Conservation (phyloP, 2,888 invertebrate genomes). For the Cyaniris semiargus region DNA sequence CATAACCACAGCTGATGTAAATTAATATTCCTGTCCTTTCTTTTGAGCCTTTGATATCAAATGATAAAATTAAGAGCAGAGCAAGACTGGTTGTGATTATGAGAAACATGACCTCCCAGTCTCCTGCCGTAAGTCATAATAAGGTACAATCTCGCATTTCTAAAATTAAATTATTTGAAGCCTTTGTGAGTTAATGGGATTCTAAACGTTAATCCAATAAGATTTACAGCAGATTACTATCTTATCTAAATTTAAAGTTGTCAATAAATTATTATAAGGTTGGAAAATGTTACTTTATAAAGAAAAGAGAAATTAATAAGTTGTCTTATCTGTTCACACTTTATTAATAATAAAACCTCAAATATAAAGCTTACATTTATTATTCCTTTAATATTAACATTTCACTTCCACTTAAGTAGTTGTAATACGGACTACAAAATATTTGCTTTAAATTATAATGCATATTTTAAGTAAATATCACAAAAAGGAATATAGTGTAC, state of each 20-base stretch:
- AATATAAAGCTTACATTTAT: neutral
- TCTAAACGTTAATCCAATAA: constrained; percentile 1
- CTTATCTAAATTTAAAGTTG: neutral
- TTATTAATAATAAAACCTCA: constrained; percentile 17
- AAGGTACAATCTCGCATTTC: neutral
- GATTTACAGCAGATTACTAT: neutral
- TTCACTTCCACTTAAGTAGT: neutral
- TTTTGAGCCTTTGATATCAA: neutral
- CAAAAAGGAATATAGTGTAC: constrained; percentile 11
- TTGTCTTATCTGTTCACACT: neutral
- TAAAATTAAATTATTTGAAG: constrained; percentile 9
- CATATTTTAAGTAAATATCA: constrained; percentile 26
- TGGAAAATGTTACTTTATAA: neutral
- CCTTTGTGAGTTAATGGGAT: neutral
- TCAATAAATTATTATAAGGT: neutral
- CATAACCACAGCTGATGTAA: neutral
- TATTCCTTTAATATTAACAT: constrained; percentile 1
- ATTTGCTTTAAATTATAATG: constrained; percentile 17
- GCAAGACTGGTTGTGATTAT: too few relatives aligned
- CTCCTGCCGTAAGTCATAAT: too few relatives aligned
- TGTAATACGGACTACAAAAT: neutral
- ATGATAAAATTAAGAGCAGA: too few relatives aligned
- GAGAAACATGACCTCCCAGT: too few relatives aligned
- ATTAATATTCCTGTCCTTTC: neutral
- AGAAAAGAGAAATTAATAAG: neutral